Base-by-base conservation (phyloP, 2,888 invertebrate species). In the Amphipyra berbera region DNA sequence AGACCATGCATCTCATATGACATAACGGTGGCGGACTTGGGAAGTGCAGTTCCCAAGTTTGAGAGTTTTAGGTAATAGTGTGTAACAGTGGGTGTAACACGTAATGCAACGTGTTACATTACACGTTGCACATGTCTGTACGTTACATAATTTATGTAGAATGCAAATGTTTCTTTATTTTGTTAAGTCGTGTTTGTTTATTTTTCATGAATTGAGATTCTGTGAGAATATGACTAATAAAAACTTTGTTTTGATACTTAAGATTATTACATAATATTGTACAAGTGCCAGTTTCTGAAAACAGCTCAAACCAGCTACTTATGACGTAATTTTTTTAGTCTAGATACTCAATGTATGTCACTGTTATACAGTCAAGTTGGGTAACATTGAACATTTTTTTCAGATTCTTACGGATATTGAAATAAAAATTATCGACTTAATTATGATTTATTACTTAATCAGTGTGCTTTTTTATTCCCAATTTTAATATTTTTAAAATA, bases 1-100 rank as follows among this genome's bases (percentile, higher is more conserved):
- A 88, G 89, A 67, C 66, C 80, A 59, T 87, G 85, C 88, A 89
- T 85, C 78, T 76, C 66, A 27, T 46, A 63, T 88, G 88, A 89
- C 85, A 88, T 88, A 88, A 88, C 81, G 45, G 50, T 58, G 64
- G 40, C 69, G 54, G 65, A 68, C 76, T 82, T 73, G 71, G 76
- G 76, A 80, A 84, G 76, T 86, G 84, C 82, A 84, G 79, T 44
- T 45, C 27, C 27, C 9, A 14, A 47, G 40, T 41, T 62, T 44
- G 8, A 27, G 38, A 41, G 15, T 38, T 44, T 42, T 38, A 27
- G 30, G 44, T 14, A 37, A 45, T 30, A 44, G 21, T 12, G 21
- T 14, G 33, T 30, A 30, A 38, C 7, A 12, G 13, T 4, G 9
- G 9, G 12, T 13, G 42, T 15, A 40, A 46, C 4, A 21, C 14